These are phyloP conservation scores for Orussus abietinus DNA, from an alignment of 1,140 invertebrate genomes.

Conservation along the genomic window DNA sequence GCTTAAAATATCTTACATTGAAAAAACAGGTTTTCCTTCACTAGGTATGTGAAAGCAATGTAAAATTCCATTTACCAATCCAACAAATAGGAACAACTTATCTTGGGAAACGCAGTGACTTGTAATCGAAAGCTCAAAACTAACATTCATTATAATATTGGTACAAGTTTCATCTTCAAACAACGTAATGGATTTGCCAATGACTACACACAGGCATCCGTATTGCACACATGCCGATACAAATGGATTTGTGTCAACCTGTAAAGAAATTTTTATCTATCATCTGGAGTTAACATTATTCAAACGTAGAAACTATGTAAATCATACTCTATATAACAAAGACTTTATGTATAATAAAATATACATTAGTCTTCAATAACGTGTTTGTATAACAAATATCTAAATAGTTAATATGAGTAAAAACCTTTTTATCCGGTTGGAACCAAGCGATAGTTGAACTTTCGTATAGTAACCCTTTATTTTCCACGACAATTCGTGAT, in stretches of 20 bases:
- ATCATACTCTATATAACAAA: background rate
- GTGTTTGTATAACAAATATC: background rate
- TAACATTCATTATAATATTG: constrained; percentile 27
- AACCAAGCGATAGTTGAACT: constrained; percentile 43
- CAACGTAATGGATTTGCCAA: constrained; percentile 42
- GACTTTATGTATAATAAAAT: constrained; percentile 2
- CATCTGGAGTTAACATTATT: constrained; percentile 5
- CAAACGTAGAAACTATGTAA: background rate
- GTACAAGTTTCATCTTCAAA: constrained; percentile 37
- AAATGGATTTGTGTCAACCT: constrained; percentile 27
- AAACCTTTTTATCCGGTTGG: constrained; percentile 28
- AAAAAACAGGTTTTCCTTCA: constrained; percentile 28
- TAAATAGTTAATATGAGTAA: background rate
- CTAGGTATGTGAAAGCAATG: constrained; percentile 33
- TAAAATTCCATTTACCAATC: constrained; percentile 23
- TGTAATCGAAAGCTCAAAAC: constrained; percentile 31
- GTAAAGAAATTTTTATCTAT: constrained; percentile 13
- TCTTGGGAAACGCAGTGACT: constrained; percentile 33
- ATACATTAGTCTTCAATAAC: no score
- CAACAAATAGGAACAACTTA: constrained; percentile 29
- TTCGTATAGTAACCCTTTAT: constrained; percentile 44
- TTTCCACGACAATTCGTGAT: constrained; percentile 37
- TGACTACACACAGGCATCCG: constrained; percentile 33
- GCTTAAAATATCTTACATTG: constrained; percentile 20
- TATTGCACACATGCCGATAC: constrained; percentile 31